Conservation (phyloP, 35 echinoderm and acorn worm species). For the Chiridota heheva region DNA sequence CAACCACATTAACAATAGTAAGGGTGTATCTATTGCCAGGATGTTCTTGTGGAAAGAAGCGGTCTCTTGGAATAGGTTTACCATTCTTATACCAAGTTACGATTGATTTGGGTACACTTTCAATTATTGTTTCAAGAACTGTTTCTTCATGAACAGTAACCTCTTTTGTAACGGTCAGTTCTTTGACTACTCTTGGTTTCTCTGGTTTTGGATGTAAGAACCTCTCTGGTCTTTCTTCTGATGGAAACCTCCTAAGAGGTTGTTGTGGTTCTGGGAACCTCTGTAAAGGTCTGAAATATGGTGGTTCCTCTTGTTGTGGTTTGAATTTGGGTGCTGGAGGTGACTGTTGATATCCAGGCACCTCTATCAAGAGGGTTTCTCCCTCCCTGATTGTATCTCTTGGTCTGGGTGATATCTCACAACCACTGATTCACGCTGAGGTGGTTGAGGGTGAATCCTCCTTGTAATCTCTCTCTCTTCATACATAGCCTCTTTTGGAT, state of each 20-base stretch:
- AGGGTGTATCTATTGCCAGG: conserved; percentile 77
- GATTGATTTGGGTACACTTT: conserved; percentile 67
- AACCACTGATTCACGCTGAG: not conserved
- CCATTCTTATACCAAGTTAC: conserved; percentile 83
- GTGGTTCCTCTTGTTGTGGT: too few species aligned
- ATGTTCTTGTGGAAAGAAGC: conserved; percentile 58
- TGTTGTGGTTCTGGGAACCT: conserved; percentile 16
- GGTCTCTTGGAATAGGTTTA: conserved; percentile 59
- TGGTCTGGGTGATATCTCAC: not conserved
- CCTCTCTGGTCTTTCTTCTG: conserved; percentile 2
- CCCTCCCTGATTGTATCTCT: too few species aligned
- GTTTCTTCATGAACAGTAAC: conserved; percentile 47
- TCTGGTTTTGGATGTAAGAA: conserved; percentile 9
- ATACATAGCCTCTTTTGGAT: conserved; percentile 6
- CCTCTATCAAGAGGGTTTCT: too few species aligned
- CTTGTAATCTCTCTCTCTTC: conserved; percentile 1
- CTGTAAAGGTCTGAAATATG: conserved; percentile 21
- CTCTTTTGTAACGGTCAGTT: conserved; percentile 41
- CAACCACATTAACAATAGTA: conserved; percentile 70
- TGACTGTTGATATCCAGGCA: too few species aligned
- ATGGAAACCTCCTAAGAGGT: conserved; percentile 27
- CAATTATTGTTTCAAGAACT: conserved; percentile 64
- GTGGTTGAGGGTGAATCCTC: not conserved
- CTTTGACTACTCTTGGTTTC: conserved; percentile 46
- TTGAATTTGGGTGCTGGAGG: too few species aligned